phyloP scores from a whole-genome alignment of 53 echinoderm and acorn worm species.

The Astropecten irregularis region DNA sequence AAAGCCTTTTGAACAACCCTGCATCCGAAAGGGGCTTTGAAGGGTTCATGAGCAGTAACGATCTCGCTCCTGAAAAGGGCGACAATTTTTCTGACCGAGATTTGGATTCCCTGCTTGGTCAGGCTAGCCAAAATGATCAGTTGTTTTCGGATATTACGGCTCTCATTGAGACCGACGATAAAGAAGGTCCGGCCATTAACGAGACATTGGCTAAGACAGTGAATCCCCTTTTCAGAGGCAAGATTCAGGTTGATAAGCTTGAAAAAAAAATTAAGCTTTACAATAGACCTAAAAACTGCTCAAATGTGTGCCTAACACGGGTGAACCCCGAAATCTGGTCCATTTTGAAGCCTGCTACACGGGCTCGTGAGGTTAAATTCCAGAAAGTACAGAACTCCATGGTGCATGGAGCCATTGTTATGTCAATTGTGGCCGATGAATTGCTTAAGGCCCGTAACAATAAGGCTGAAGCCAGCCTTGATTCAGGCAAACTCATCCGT shows the following conservation, averaged over 20 bases:
- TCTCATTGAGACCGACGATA: neutral
- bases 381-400: neutral
- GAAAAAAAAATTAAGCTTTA: neutral
- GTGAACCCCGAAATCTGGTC: neutral
- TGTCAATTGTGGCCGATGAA: neutral
- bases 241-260: neutral
- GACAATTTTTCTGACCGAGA: neutral
- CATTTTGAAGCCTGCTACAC: neutral
- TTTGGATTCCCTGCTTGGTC: neutral
- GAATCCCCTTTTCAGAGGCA: neutral
- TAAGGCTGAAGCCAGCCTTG: neutral
- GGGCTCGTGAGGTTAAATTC: neutral
- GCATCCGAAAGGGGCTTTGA: too few species aligned
- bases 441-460: neutral
- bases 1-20: too few species aligned
- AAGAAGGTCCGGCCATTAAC: neutral
- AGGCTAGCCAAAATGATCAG: too few species aligned
- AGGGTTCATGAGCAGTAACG: neutral
- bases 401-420: constrained; percentile 6
- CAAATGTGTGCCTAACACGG: neutral
- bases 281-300: neutral
- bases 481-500: neutral
- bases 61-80: neutral
- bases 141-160: neutral
- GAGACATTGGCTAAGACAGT: neutral